Evolutionary conservation across 2,888 invertebrate genomes (phyloP).

Genomic region (Alcis repandata): DNA sequence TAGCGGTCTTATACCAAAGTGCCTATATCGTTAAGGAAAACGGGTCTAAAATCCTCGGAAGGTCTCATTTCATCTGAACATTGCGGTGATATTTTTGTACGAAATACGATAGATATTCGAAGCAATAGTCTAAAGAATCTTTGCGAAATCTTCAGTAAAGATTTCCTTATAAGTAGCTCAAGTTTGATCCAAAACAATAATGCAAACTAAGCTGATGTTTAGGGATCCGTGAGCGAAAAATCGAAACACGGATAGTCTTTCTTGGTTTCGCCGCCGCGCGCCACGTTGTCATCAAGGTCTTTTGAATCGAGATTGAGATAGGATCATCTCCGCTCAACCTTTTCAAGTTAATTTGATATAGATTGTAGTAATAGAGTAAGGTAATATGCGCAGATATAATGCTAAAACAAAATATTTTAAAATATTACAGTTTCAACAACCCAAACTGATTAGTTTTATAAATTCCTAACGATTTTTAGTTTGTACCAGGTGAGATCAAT

Average conservation of each 20-base stretch:
- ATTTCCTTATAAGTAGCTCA: slow-evolving; percentile 8
- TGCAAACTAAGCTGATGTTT: not conserved
- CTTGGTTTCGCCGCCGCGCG: not conserved
- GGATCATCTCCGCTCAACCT: too few species aligned
- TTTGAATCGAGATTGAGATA: too few species aligned
- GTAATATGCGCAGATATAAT: not conserved
- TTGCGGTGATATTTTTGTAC: slow-evolving; percentile 15
- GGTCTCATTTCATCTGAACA: slow-evolving; percentile 20
- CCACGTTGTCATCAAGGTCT: too few species aligned
- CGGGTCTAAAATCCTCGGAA: slow-evolving; percentile 11
- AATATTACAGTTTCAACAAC: too few species aligned
- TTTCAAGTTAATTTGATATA: too few species aligned
- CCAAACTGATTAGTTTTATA: not conserved
- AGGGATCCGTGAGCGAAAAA: not conserved
- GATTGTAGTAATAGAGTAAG: too few species aligned
- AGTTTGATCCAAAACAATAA: slow-evolving; percentile 12
- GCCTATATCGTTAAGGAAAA: slow-evolving; percentile 29
- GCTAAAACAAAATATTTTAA: too few species aligned
- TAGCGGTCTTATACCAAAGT: slow-evolving; percentile 18
- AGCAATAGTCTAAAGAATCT: slow-evolving; percentile 8
- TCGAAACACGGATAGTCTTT: not conserved
- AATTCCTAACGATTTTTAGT: too few species aligned
- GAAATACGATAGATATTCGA: slow-evolving; percentile 11
- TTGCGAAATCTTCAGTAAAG: slow-evolving; percentile 11
- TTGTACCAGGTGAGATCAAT: too few species aligned